Conservation (phyloP, 2,888 invertebrate genomes). For the Mesochorus sp. region DNA sequence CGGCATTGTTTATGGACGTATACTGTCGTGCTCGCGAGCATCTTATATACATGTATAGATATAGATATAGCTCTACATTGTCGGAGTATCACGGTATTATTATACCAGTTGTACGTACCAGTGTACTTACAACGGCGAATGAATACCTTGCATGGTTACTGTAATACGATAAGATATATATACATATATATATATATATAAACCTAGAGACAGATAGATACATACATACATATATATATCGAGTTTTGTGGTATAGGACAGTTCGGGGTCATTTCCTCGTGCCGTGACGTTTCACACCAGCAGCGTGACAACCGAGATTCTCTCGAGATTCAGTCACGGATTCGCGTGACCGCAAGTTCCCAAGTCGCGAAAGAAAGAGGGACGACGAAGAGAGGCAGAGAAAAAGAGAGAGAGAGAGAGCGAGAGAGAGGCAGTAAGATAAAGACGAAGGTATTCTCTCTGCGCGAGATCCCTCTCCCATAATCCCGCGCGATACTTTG, state of each 20-base stretch:
- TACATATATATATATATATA: constrained; percentile 6
- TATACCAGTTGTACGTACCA: constrained; percentile 49
- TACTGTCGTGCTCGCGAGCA: constrained; percentile 69
- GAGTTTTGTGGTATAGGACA: constrained; percentile 65
- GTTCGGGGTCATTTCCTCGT: constrained; percentile 79
- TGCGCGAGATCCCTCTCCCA: constrained; percentile 2
- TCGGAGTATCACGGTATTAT: constrained; percentile 34
- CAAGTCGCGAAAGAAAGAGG: not conserved
- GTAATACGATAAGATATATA: no score
- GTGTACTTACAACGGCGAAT: constrained; percentile 33
- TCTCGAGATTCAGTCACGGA: constrained; percentile 75
- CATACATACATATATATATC: not conserved
- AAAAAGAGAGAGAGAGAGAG: constrained; percentile 7
- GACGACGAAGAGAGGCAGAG: no score
- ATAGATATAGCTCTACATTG: constrained; percentile 15
- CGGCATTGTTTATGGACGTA: constrained; percentile 77
- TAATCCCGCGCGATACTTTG: constrained; percentile 4
- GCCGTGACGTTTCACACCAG: constrained; percentile 76
- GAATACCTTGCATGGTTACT: not conserved
- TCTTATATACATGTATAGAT: constrained; percentile 16
- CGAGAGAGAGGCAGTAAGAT: constrained; percentile 1
- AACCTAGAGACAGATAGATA: no score
- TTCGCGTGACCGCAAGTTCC: constrained; percentile 71
- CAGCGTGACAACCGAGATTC: constrained; percentile 74
- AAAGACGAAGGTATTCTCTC: constrained; percentile 28